phyloP scores from a whole-genome alignment of 2,797 vertebrate genomes.

The Melanotaenia pygmaea region DNA sequence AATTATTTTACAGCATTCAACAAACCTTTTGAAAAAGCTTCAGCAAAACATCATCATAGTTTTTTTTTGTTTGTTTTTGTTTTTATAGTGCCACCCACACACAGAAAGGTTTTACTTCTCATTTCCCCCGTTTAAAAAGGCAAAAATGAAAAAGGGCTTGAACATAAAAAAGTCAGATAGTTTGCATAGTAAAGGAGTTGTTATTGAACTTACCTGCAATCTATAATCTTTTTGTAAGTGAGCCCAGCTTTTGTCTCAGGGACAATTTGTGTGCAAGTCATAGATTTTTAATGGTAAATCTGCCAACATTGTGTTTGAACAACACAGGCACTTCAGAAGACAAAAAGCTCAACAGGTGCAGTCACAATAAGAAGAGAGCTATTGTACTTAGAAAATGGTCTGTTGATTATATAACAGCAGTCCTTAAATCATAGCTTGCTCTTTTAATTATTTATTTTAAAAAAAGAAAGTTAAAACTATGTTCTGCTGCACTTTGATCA shows the following conservation, averaged over 20 bases:
- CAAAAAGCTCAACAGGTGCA: not conserved
- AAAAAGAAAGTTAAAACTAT: not conserved
- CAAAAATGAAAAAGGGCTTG: not conserved
- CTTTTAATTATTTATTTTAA: too few species aligned
- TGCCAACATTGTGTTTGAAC: not conserved
- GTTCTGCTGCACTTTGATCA: not conserved
- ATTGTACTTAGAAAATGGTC: not conserved
- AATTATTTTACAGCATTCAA: too few species aligned
- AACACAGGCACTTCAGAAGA: not conserved
- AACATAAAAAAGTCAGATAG: not conserved
- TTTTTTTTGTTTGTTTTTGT: too few species aligned
- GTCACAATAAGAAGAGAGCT: not conserved
- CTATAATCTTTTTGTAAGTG: not conserved
- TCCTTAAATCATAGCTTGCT: too few species aligned
- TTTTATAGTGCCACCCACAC: too few species aligned
- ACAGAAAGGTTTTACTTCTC: too few species aligned
- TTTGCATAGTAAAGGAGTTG: not conserved
- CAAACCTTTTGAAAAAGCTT: too few species aligned
- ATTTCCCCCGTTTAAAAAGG: too few species aligned
- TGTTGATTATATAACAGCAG: not conserved
- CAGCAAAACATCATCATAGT: too few species aligned
- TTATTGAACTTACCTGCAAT: not conserved
- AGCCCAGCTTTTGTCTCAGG: not conserved
- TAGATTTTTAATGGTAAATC: not conserved
- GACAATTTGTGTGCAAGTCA: not conserved